These are phyloP conservation scores for Conistra vaccinii DNA, from an alignment of 2,888 invertebrate species.

Conservation along the genomic window DNA sequence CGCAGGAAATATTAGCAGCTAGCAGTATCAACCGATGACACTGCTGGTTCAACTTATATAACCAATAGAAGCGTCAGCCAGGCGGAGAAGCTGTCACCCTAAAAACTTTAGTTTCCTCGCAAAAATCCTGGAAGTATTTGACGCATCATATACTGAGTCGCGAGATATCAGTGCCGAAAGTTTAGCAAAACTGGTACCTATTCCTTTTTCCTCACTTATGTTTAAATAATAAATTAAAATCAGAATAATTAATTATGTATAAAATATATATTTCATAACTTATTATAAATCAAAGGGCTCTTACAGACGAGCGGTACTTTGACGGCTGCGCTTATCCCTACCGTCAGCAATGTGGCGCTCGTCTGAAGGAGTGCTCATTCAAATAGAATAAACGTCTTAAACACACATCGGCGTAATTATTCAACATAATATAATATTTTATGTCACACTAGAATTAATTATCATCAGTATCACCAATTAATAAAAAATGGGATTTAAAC, in stretches of 20 bases:
- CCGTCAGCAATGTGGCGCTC: not conserved
- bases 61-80: not conserved
- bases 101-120: not conserved
- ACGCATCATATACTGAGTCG: not conserved
- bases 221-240: constrained; percentile 27
- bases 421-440: constrained; percentile 12
- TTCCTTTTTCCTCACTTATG: not conserved
- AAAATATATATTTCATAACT: constrained; percentile 55
- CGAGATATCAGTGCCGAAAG: not conserved
- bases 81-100: not conserved
- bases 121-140: not conserved
- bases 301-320: constrained; percentile 13
- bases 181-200: not conserved
- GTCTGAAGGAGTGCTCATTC: constrained; percentile 10
- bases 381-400: constrained; percentile 32
- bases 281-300: constrained; percentile 29
- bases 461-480: constrained; percentile 15
- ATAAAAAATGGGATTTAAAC: constrained; percentile 21
- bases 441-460: constrained; percentile 31
- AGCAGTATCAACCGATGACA: not conserved
- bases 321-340: not conserved
- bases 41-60: not conserved
- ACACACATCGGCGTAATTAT: constrained; percentile 29
- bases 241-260: constrained; percentile 32
- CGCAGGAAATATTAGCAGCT: not conserved